Conservation (phyloP, 2,113 vertebrate genomes). For the Scartelaos histophorus region DNA sequence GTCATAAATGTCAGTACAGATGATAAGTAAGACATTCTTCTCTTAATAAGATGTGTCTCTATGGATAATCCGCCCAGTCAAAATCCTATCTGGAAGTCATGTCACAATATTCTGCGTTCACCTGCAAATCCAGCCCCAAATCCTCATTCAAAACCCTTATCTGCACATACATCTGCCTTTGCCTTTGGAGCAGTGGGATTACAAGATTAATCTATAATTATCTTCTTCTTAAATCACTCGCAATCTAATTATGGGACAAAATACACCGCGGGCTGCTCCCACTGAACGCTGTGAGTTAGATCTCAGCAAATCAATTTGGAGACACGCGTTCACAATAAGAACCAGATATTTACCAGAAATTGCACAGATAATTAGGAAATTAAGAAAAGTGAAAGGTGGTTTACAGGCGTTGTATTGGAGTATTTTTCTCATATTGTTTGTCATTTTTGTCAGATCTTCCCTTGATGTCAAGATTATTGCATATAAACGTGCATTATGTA, state of each 20-base stretch:
- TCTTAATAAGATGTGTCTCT: conserved; percentile 22
- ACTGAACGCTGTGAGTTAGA: conserved; percentile 17
- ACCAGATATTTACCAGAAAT: conserved; percentile 3
- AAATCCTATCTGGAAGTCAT: conserved; percentile 30
- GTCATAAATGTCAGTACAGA: conserved; percentile 22
- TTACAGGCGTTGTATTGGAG: background rate
- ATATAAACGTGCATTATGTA: background rate
- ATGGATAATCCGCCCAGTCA: conserved; percentile 18
- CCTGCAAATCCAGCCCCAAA: conserved; percentile 34
- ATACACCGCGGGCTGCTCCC: conserved; percentile 27
- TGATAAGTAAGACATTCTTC: conserved; percentile 27
- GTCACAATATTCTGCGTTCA: conserved; percentile 30
- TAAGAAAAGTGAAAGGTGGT: background rate
- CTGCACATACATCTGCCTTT: conserved; percentile 43
- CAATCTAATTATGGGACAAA: conserved; percentile 58
- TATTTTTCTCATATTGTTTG: background rate
- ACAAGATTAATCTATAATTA: conserved; percentile 65
- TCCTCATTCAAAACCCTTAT: conserved; percentile 41
- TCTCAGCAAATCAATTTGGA: conserved; percentile 48
- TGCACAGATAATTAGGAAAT: background rate
- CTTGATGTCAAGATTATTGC: background rate
- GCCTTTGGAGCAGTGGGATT: conserved; percentile 59
- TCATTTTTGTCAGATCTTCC: background rate
- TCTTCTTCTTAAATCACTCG: conserved; percentile 64
- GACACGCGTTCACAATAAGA: conserved; percentile 8